phyloP scores from a whole-genome alignment of 1,140 invertebrate species.

The Papilio polytes region DNA sequence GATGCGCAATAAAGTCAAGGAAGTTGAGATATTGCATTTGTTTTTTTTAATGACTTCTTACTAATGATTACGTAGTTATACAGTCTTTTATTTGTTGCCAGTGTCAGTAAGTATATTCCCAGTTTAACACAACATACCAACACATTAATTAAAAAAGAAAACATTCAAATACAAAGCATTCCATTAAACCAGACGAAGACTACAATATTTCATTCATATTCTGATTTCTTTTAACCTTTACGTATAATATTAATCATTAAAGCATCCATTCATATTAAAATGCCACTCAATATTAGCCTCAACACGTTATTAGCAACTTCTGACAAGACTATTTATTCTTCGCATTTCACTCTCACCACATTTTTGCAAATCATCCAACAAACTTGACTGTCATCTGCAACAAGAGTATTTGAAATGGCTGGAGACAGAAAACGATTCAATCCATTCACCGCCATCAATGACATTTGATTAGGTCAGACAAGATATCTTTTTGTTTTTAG shows the following conservation, averaged over 20 bases:
- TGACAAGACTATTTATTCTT: slow-evolving; percentile 14
- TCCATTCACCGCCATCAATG: not conserved
- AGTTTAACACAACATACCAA: too few relatives aligned
- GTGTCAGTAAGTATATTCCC: too few relatives aligned
- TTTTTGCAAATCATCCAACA: slow-evolving; percentile 17
- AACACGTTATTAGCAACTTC: not conserved
- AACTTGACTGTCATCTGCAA: slow-evolving; percentile 19
- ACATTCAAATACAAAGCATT: not conserved
- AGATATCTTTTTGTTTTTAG: not conserved
- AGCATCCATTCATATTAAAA: not conserved
- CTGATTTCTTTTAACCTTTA: not conserved
- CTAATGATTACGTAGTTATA: too few relatives aligned
- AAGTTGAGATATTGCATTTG: too few relatives aligned
- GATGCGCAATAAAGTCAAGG: not conserved
- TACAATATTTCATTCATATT: not conserved
- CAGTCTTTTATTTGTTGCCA: too few relatives aligned
- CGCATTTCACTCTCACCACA: slow-evolving; percentile 8
- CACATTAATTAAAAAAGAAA: too few relatives aligned
- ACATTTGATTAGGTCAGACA: slow-evolving; percentile 12
- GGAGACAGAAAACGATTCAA: not conserved
- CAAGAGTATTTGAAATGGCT: not conserved
- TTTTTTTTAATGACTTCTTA: too few relatives aligned
- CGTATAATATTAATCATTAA: not conserved
- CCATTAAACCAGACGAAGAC: not conserved
- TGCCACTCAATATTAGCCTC: slow-evolving; percentile 6